Base-by-base conservation (phyloP, 2,113 vertebrate genomes). In the Montifringilla adamsi region DNA sequence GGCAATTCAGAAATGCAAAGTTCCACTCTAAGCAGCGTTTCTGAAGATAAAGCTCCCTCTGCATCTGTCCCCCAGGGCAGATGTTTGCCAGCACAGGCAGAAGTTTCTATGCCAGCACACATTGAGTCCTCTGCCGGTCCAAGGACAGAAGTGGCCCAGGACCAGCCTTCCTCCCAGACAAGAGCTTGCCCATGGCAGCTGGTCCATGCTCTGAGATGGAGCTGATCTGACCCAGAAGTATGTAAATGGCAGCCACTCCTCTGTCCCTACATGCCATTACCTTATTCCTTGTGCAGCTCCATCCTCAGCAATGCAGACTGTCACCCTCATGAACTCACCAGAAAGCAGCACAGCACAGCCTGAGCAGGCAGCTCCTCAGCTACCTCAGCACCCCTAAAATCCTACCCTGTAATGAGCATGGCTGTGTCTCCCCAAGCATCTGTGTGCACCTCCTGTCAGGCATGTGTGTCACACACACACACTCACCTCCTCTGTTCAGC, bases 401-500 rank as follows among this genome's bases (percentile, higher is more conserved):
- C 64, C 37, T 47, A 33, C 18, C 72, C 55, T 6, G 2, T 74
- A 43, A 76, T 0, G 0, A 82, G 73, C 58, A 56, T 7, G 5
- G 3, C 33, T 8, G 6, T 6, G 0, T 70, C 60, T 88, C 59
- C 49, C 41, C 0, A 6, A 1, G 47, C 13, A 94, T 43, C 87
- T 80, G 46, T 55, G 55, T 75, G 58, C 67, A 55, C 19, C 11
- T 58, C 49, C 49, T 63, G 35, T 47, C 77, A 64, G 68, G 66
- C 63, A 43, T 0, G 2, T 6, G 55, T 10, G 44, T 47, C 2
- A 8, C 67, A 46, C 31, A 46, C 44, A 43, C 28, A 49, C 37
- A 78, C 97, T 98, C 93, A 99, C 99, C 99, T 86, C 98, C 99
- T 97, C 99, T 97, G 98, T 99, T 99, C 52, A 99, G 96, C 56